phyloP scores from a whole-genome alignment of 2,113 vertebrate genomes.

The Stigmatopora argus region DNA sequence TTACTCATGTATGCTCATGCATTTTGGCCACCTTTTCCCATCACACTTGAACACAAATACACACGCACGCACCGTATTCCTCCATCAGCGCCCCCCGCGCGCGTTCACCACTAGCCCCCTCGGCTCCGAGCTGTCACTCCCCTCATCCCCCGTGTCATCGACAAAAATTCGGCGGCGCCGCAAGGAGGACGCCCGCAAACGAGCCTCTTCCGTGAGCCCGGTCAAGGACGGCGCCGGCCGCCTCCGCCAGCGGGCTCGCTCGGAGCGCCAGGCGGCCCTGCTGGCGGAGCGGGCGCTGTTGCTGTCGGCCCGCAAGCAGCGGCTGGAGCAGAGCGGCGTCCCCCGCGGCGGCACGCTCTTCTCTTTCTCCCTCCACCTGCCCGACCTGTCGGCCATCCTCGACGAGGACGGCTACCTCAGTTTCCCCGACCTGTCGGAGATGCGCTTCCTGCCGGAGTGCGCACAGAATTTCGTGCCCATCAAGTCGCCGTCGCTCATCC shows the following conservation, averaged over 20 bases:
- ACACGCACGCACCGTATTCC: conserved; percentile 50
- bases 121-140: conserved; percentile 71
- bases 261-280: conserved; percentile 73
- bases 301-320: conserved; percentile 76
- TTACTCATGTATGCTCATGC: conserved; percentile 70
- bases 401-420: conserved; percentile 95
- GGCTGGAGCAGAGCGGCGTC: conserved; percentile 65
- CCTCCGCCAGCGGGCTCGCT: conserved; percentile 62
- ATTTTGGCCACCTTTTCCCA: conserved; percentile 47
- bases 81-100: conserved; percentile 66
- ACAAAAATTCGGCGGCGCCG: conserved; percentile 82
- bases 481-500: conserved; percentile 89
- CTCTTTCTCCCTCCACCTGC: conserved; percentile 98
- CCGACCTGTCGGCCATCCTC: conserved; percentile 84
- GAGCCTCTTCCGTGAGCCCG: conserved; percentile 63
- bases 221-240: conserved; percentile 49
- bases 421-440: conserved; percentile 88
- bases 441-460: conserved; percentile 84
- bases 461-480: conserved; percentile 90
- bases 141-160: conserved; percentile 71
- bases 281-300: conserved; percentile 74
- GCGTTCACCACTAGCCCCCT: conserved; percentile 73
- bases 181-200: conserved; percentile 73
- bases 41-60: conserved; percentile 31
- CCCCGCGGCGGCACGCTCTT: conserved; percentile 78